A percentile compares a stretch with the other conserved stretches of the same genome.
Conservation (phyloP, 2,797 vertebrate species). For the Smutsia temminckii region DNA sequence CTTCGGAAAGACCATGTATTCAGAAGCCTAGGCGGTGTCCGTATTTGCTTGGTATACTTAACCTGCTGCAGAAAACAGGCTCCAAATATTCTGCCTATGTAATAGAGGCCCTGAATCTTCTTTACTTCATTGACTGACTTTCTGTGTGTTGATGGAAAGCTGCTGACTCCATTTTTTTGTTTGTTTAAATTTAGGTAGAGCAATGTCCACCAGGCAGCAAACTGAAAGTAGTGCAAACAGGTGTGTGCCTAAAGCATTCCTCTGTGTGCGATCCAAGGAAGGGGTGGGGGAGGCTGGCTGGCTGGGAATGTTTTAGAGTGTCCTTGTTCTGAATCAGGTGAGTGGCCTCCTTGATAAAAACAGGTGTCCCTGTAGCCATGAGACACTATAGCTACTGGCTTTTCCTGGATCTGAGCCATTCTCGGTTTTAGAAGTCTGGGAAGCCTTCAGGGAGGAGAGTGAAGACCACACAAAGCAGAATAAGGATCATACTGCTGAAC, state of each 20-base stretch:
- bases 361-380: neutral
- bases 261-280: neutral
- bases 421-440: neutral
- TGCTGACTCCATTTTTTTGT: conserved; percentile 35
- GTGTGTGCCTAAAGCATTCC: conserved; percentile 59
- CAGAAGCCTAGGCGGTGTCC: neutral
- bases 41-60: neutral
- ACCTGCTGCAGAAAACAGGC: neutral
- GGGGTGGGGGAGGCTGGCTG: accelerated
- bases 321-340: neutral
- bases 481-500: neutral
- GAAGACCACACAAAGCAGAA: neutral
- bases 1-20: neutral
- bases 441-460: neutral
- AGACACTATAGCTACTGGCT: neutral
- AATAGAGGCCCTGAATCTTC: neutral
- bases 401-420: neutral
- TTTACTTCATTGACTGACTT: neutral
- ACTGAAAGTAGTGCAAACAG: conserved; percentile 72
- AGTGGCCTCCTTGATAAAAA: neutral
- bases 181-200: conserved; percentile 76
- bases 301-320: neutral
- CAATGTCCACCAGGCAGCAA: conserved; percentile 71
- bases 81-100: neutral
- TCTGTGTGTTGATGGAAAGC: neutral